Conservation (phyloP, 2,797 vertebrate species). For the Jordanella pulchra region DNA sequence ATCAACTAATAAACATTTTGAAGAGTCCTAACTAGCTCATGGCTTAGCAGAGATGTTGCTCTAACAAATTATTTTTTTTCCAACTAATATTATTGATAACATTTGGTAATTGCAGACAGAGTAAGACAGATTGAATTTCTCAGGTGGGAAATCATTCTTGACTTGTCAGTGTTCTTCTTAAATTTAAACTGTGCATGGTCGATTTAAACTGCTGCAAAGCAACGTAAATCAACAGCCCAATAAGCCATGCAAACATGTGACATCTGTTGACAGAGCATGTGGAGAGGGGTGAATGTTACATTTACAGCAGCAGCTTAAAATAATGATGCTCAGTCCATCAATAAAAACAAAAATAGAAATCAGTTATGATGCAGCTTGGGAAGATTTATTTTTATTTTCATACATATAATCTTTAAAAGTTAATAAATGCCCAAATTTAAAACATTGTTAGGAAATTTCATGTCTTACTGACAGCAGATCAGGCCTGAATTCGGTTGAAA, state of each 20-base stretch:
- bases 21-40: constrained; percentile 7
- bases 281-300: constrained; percentile 13
- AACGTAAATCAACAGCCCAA: constrained; percentile 36
- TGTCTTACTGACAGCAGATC: constrained; percentile 39
- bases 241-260: constrained; percentile 18
- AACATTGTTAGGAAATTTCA: constrained; percentile 15
- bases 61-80: constrained; percentile 13
- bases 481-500: constrained; percentile 50
- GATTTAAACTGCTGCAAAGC: constrained; percentile 3
- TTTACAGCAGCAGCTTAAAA: constrained; percentile 45
- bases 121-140: not conserved
- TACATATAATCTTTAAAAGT: not conserved
- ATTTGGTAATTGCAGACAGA: not conserved
- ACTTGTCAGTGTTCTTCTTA: not conserved
- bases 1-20: constrained; percentile 1
- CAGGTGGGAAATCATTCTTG: not conserved
- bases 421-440: constrained; percentile 17
- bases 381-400: not conserved
- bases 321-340: constrained; percentile 18
- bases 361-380: not conserved
- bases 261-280: constrained; percentile 22
- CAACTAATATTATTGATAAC: constrained; percentile 5
- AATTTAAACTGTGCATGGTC: not conserved
- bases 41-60: not conserved
- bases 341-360: constrained; percentile 12